A percentile compares a stretch with the other conserved stretches of the same genome.
Evolutionary conservation across 2,797 vertebrate genomes (phyloP).

Genomic region (Lates japonicus): DNA sequence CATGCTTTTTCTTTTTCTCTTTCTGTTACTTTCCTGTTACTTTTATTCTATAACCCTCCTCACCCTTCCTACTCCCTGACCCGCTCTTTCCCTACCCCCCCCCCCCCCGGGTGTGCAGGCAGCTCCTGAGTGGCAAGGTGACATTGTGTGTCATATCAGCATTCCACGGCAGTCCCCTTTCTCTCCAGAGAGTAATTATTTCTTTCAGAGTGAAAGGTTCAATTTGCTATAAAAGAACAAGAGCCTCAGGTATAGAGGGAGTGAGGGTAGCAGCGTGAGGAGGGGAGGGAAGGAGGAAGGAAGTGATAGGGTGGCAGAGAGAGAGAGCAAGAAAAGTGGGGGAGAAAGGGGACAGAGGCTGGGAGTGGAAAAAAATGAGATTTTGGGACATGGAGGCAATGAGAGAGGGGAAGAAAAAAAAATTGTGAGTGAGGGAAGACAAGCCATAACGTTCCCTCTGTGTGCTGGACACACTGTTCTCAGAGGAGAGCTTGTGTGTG

Average conservation of each 20-base stretch:
- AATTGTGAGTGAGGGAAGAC: constrained; percentile 62
- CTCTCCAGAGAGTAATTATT: constrained; percentile 94
- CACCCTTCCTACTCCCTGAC: constrained; percentile 70
- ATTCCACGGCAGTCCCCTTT: constrained; percentile 89
- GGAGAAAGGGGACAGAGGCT: constrained; percentile 51
- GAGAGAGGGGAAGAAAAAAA: constrained; percentile 36
- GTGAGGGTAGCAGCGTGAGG: constrained; percentile 68
- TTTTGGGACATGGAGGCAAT: constrained; percentile 57
- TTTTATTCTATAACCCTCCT: constrained; percentile 65
- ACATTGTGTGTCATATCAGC: constrained; percentile 94
- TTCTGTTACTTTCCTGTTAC: constrained; percentile 61
- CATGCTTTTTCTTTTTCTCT: constrained; percentile 43
- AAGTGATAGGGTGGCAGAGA: constrained; percentile 77
- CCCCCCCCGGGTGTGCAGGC: constrained; percentile 78
- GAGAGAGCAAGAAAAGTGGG: constrained; percentile 51
- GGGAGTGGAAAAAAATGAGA: constrained; percentile 60
- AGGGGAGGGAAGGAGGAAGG: constrained; percentile 66
- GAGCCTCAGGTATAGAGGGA: constrained; percentile 88
- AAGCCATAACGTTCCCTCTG: constrained; percentile 71
- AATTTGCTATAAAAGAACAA: constrained; percentile 93
- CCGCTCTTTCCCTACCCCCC: constrained; percentile 37
- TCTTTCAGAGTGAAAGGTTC: constrained; percentile 93
- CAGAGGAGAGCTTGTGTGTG: constrained; percentile 58
- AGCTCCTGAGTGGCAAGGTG: constrained; percentile 92
- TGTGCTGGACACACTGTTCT: constrained; percentile 81